A percentile compares a stretch with the other conserved stretches of the same genome.
phyloP scores from a whole-genome alignment of 2,113 vertebrate genomes.

The Dolichotis patagonum region DNA sequence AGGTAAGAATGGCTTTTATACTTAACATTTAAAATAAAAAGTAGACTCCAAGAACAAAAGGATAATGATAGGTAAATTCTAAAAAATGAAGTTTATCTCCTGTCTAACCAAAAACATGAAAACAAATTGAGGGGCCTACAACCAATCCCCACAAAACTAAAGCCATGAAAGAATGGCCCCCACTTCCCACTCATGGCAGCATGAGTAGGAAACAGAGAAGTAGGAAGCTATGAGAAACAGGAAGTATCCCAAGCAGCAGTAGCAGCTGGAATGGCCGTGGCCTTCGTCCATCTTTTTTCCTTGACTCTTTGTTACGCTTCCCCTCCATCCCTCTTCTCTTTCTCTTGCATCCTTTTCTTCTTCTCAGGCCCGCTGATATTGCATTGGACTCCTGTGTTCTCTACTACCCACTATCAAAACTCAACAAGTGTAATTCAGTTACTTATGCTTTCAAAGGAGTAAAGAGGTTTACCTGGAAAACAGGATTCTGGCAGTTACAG shows the following conservation, averaged over 20 bases:
- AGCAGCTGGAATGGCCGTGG: neutral
- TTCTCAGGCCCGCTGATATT: neutral
- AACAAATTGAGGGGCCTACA: neutral
- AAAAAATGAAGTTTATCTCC: neutral
- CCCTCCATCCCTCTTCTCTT: neutral
- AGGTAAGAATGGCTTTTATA: neutral
- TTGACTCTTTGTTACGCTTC: neutral
- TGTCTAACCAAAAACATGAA: neutral
- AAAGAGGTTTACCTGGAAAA: neutral
- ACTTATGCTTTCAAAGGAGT: neutral
- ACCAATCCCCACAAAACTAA: neutral
- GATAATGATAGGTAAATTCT: neutral
- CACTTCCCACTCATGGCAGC: too few relatives aligned
- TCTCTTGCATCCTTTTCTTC: neutral
- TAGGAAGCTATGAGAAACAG: neutral
- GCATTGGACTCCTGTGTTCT: fast-evolving
- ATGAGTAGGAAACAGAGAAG: neutral
- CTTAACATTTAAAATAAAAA: constrained; percentile 20
- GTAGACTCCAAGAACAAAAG: neutral
- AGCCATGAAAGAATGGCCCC: neutral
- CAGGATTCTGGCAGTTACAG: neutral
- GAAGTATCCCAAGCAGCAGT: neutral
- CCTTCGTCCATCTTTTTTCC: neutral
- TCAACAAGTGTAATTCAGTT: neutral
- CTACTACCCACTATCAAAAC: fast-evolving